Base-by-base conservation (phyloP, 2,113 vertebrate genomes). In the Lethenteron camtschaticum region DNA sequence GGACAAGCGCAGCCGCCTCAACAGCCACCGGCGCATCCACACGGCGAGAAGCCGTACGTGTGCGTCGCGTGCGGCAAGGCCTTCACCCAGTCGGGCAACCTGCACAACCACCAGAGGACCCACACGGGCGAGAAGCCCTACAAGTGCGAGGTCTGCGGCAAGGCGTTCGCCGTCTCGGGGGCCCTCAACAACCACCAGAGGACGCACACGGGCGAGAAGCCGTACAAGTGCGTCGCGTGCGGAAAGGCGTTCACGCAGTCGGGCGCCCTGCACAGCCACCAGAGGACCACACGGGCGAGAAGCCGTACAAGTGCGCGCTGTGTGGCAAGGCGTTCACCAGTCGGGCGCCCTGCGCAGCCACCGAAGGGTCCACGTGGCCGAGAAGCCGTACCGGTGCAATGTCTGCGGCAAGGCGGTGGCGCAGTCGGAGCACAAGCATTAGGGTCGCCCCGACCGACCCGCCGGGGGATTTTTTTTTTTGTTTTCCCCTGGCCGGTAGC, bases 361-460 rank as follows among this genome's bases (percentile, higher is more conserved):
- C 60, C 80, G 82, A 76, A 80, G 84, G 75, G 80, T 84, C 69
- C 86, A 82, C 12, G 71, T 18, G 14, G 60, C 7, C 14, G 60
- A 66, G 60, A 14, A 18, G 20, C 60, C 60, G 20, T 9, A 66
- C 60, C 8, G 20, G 60, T 66, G 60, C 20, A n/a, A 14, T 18
- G 60, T 66, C 20, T 66, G 60, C 9, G 60, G 60, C 14, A 66
- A 66, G 60, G 20, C 9, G 9, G 14, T 66, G 14, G 9, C 20
- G 14, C 60, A 66, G 60, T 18, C 9, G 7, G 60, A 14, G 7
- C 14, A 66, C 20, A 18, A n/a, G 60, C 9, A 66, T 66, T 24
- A 24, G 24, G 24, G 24, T 3, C 24, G 24, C 24, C 24, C 24
- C 24, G 3, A 24, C 3, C 24, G 24, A 24, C 24, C 24, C 24